phyloP scores from a whole-genome alignment of 2,888 invertebrate species.

The Caradrina clavipalpis region DNA sequence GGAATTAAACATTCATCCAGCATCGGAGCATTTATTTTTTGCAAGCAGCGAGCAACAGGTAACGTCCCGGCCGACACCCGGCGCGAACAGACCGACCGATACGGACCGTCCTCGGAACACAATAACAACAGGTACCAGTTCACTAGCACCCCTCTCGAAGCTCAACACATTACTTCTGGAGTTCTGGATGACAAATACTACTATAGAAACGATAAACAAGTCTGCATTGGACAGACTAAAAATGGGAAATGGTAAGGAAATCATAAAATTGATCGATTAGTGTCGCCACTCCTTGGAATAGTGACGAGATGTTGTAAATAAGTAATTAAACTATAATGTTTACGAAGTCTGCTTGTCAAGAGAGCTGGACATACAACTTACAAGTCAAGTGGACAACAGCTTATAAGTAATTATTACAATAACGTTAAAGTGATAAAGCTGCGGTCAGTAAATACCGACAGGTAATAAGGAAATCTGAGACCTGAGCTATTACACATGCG shows the following conservation, averaged over 20 bases:
- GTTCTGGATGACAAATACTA: not conserved
- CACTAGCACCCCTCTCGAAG: not conserved
- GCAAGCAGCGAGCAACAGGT: conserved; percentile 69
- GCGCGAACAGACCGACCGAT: conserved; percentile 39
- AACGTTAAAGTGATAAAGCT: conserved; percentile 51
- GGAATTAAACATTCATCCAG: conserved; percentile 58
- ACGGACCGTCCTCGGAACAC: conserved; percentile 53
- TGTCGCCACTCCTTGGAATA: conserved; percentile 41
- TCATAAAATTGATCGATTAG: conserved; percentile 45
- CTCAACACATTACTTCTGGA: conserved; percentile 6
- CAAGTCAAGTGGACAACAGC: conserved; percentile 12
- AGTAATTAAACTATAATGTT: conserved; percentile 53
- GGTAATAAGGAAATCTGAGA: conserved; percentile 56
- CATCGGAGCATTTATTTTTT: conserved; percentile 67
- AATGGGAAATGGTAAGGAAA: conserved; percentile 8
- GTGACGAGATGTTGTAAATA: conserved; percentile 48
- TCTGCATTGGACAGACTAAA: conserved; percentile 7
- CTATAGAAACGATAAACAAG: not conserved
- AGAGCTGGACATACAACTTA: conserved; percentile 23
- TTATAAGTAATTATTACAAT: conserved; percentile 44
- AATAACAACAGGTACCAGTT: conserved; percentile 65
- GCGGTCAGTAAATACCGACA: conserved; percentile 48
- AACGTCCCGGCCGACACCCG: conserved; percentile 59
- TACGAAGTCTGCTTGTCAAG: conserved; percentile 41
- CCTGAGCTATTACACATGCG: conserved; percentile 50